Percentiles rank a stretch among this genome's conserved stretches.
Conservation (phyloP, 2,113 vertebrate genomes). For the Fulmarus glacialis region DNA sequence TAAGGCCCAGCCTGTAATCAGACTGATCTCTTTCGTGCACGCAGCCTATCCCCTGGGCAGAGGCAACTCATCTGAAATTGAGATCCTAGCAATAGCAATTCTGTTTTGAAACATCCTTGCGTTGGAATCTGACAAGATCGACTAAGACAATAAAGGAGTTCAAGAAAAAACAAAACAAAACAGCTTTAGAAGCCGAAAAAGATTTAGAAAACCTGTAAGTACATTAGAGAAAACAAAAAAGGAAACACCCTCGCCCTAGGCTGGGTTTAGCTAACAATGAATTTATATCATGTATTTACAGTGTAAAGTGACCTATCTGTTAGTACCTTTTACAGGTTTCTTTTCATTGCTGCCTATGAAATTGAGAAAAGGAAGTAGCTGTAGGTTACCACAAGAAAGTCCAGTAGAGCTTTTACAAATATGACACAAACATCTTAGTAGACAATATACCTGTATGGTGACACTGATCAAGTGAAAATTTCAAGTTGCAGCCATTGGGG, state of each 20-base stretch:
- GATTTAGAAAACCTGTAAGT: neutral
- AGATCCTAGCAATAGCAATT: neutral
- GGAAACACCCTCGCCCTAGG: neutral
- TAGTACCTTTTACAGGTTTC: neutral
- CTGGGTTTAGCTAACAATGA: neutral
- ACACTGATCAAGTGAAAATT: neutral
- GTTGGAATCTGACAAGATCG: neutral
- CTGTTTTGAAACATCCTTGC: neutral
- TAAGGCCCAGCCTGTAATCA: neutral
- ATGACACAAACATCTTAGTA: neutral
- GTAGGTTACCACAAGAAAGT: neutral
- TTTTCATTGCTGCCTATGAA: neutral
- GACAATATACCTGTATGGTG: neutral
- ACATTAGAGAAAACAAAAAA: neutral
- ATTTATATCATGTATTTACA: neutral
- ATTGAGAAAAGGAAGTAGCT: neutral
- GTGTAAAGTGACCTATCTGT: neutral
- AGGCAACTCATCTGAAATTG: neutral
- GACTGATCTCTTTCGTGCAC: neutral
- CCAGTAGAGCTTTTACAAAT: neutral
- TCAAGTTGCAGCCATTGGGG: neutral
- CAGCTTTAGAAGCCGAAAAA: neutral
- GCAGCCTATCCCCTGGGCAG: neutral
- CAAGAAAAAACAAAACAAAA: neutral
- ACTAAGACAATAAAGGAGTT: neutral